Evolutionary conservation across 2,797 vertebrate genomes (phyloP), one percentile per base, ranked within the genome.

Genomic region (Artibeus jamaicensis): DNA sequence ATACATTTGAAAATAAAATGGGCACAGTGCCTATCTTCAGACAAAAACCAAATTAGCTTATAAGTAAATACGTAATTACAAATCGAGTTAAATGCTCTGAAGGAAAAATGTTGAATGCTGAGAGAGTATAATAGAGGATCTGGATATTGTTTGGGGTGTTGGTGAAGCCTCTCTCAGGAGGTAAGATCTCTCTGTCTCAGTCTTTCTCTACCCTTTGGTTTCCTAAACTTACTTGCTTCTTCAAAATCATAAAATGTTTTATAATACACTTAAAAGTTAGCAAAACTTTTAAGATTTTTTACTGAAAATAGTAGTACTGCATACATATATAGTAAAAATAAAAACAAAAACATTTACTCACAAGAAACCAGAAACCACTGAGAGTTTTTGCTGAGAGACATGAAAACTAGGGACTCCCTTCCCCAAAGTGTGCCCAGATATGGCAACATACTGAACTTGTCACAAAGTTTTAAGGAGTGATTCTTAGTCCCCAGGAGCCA

Each of bases 1-100:
- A 42, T 12, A 37, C 5, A 4, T 55, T 86, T 70, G 78, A 93
- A 91, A 81, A 68, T 76, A 70, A 78, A 91, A 91, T 22, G 86
- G 48, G 34, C 74, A 53, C 18, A 70, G 37, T 59, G 26, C 55
- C 88, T 83, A 86, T 78, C 76, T 78, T 93, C 87, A 96, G 85
- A 93, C 46, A 86, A 84, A 94, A 82, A 92, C 70, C 11, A 65
- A 84, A 83, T 92, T 4, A 37, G 74, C 71, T 96, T 84, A 79
- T 44, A 87, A 92, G 91, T 83, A 96, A 92, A 89, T 74, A 68
- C 68, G 29, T 78, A 89, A 84, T 89, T 81, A 46, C 37, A 59
- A 91, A 79, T n/a, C 16, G 22, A 70, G 88, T 94, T 59, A 86
- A 96, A 68, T 24, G 59, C 76, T 92, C 88, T 21, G 9, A 65